Conservation (phyloP, 2,888 invertebrate species). For the Drosophila tanythrix region DNA sequence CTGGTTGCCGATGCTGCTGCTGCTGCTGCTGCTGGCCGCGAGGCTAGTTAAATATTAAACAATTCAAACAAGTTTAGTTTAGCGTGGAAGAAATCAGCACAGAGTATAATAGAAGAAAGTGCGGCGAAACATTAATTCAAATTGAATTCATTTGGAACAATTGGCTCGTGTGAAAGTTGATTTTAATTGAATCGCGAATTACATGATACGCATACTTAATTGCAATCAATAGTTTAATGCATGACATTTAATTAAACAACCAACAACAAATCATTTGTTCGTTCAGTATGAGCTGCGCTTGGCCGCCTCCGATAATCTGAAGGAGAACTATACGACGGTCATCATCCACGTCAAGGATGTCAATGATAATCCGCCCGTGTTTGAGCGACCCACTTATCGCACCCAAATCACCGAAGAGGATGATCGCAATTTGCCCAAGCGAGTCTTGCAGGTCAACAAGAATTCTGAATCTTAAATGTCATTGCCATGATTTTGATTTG, state of each 20-base stretch:
- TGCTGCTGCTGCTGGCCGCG: conserved; percentile 42
- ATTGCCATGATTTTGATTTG: conserved; percentile 31
- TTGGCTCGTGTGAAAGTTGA: conserved; percentile 36
- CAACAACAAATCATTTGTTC: conserved; percentile 7
- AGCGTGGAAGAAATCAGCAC: conserved; percentile 18
- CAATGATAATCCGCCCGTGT: conserved; percentile 98
- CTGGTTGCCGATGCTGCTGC: conserved; percentile 8
- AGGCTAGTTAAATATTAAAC: conserved; percentile 73
- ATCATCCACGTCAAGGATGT: conserved; percentile 99
- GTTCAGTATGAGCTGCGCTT: conserved; percentile 95
- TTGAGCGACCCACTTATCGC: conserved; percentile 96
- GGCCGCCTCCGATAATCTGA: conserved; percentile 97
- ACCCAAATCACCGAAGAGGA: conserved; percentile 98
- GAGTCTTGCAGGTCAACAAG: conserved; percentile 91
- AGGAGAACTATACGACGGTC: conserved; percentile 98
- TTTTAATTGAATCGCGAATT: conserved; percentile 43
- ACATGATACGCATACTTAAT: conserved; percentile 13
- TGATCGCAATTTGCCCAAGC: conserved; percentile 96
- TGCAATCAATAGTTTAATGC: conserved; percentile 26
- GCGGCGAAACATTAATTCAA: conserved; percentile 67
- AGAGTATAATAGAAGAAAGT: conserved; percentile 20
- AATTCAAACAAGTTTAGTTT: conserved; percentile 63
- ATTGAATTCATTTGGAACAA: conserved; percentile 73
- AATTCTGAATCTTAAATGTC: conserved; percentile 11
- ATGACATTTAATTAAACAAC: conserved; percentile 41